Conservation (phyloP, 2,888 invertebrate genomes). For the Pedicia rivosa region DNA sequence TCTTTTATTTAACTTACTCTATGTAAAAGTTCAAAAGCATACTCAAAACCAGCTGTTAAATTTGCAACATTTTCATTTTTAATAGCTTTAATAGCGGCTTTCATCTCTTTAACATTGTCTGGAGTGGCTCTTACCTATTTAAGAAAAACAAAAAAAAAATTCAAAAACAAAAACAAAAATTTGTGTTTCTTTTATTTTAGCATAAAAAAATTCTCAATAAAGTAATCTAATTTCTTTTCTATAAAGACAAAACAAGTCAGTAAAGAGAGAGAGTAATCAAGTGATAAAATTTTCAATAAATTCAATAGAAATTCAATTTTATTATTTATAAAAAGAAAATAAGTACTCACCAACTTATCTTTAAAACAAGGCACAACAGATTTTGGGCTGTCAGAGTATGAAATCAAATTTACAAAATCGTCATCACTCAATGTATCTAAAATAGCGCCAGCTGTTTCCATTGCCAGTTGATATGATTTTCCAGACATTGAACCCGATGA, state of each 20-base stretch:
- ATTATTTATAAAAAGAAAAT: neutral
- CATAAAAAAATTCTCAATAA: neutral
- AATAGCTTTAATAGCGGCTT: conserved; percentile 55
- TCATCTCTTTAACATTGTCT: conserved; percentile 66
- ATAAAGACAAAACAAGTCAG: too few species aligned
- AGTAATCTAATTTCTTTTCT: too few species aligned
- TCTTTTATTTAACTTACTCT: conserved; percentile 39
- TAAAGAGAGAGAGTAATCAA: neutral
- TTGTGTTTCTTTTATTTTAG: neutral
- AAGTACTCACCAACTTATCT: conserved; percentile 51
- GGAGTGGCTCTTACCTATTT: conserved; percentile 52
- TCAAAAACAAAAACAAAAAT: neutral
- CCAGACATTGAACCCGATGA: conserved; percentile 80
- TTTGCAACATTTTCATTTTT: conserved; percentile 73
- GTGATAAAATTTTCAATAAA: neutral
- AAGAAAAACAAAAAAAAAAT: conserved; percentile 1
- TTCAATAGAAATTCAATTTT: conserved; percentile 39
- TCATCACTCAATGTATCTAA: conserved; percentile 91
- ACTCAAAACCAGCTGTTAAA: conserved; percentile 79
- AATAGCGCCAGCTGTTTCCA: conserved; percentile 74
- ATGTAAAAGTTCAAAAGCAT: conserved; percentile 82
- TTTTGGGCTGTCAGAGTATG: conserved; percentile 69
- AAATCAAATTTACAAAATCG: conserved; percentile 91
- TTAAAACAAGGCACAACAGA: conserved; percentile 84
- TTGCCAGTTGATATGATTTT: conserved; percentile 68